Conservation (phyloP, 2,888 invertebrate species). For the Hyposoter didymator region DNA sequence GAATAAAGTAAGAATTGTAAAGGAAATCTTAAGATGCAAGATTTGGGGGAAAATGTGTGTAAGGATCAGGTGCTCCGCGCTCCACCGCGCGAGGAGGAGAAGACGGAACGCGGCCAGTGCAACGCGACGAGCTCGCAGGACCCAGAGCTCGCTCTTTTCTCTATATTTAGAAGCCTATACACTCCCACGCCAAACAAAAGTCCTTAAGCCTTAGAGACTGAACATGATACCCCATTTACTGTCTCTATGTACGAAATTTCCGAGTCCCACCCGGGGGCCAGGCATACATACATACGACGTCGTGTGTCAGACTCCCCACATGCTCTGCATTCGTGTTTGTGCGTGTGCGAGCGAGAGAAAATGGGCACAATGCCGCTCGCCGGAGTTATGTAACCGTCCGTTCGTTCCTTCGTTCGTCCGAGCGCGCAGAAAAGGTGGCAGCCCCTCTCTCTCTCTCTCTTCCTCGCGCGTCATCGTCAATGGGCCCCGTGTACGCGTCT, state of each 20-base stretch:
- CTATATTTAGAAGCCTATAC: conserved; percentile 65
- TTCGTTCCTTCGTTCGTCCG: conserved; percentile 75
- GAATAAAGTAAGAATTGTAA: conserved; percentile 31
- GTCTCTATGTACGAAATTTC: conserved; percentile 82
- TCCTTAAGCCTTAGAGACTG: conserved; percentile 83
- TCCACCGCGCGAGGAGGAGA: conserved; percentile 24
- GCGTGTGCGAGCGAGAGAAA: conserved; percentile 62
- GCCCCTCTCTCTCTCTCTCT: conserved; percentile 11
- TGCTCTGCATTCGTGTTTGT: too few species aligned
- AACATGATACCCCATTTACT: conserved; percentile 84
- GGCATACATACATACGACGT: conserved; percentile 30
- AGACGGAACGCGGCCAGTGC: conserved; percentile 66
- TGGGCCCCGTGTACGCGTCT: conserved; percentile 43
- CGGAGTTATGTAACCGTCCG: conserved; percentile 82
- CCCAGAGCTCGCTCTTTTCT: conserved; percentile 55
- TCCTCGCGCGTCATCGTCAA: conserved; percentile 51
- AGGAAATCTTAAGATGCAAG: conserved; percentile 48
- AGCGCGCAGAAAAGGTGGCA: conserved; percentile 72
- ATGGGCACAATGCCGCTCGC: conserved; percentile 75
- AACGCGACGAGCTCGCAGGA: conserved; percentile 64
- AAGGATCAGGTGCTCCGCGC: conserved; percentile 73
- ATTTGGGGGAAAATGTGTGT: neutral
- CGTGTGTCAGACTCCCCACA: conserved; percentile 6
- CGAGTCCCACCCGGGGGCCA: conserved; percentile 73
- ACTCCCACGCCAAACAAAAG: conserved; percentile 84